Percentiles rank a stretch among this genome's conserved stretches.
Evolutionary conservation across 2,888 invertebrate genomes (phyloP).

Genomic region (Chaetogeoica ovagalla): DNA sequence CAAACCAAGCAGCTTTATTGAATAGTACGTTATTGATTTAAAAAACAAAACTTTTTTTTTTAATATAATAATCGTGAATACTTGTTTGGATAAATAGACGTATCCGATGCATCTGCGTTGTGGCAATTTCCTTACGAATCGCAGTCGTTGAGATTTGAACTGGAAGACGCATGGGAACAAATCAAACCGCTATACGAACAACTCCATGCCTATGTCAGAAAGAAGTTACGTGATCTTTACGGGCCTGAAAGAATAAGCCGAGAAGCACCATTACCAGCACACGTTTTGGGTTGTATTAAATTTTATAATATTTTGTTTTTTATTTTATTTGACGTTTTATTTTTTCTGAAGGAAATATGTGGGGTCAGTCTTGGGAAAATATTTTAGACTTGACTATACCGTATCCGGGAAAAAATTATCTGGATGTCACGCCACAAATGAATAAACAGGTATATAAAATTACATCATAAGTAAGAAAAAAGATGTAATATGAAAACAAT

Average conservation of each 20-base stretch:
- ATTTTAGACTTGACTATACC: constrained; percentile 80
- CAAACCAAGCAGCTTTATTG: constrained; percentile 76
- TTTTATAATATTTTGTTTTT: neutral
- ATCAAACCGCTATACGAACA: constrained; percentile 84
- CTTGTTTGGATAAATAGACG: constrained; percentile 65
- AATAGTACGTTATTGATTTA: constrained; percentile 70
- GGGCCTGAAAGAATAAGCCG: constrained; percentile 80
- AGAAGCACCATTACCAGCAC: constrained; percentile 81
- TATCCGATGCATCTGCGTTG: constrained; percentile 82
- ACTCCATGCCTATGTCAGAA: constrained; percentile 85
- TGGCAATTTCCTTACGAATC: constrained; percentile 89
- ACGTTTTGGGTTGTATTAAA: constrained; percentile 67
- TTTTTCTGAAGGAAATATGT: constrained; percentile 73
- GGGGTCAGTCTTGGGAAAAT: constrained; percentile 85
- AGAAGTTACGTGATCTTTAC: constrained; percentile 79
- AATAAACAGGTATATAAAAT: constrained; percentile 66
- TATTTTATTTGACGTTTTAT: neutral
- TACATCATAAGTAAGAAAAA: no score
- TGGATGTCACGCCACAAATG: constrained; percentile 86
- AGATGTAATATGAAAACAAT: no score
- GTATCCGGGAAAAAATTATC: constrained; percentile 78
- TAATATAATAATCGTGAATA: neutral
- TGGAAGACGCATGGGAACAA: constrained; percentile 82
- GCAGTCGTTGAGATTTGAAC: constrained; percentile 72
- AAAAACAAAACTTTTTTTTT: neutral